These are phyloP conservation scores for Puntigrus tetrazona DNA, from an alignment of 2,113 vertebrate species.

Conservation along the genomic window DNA sequence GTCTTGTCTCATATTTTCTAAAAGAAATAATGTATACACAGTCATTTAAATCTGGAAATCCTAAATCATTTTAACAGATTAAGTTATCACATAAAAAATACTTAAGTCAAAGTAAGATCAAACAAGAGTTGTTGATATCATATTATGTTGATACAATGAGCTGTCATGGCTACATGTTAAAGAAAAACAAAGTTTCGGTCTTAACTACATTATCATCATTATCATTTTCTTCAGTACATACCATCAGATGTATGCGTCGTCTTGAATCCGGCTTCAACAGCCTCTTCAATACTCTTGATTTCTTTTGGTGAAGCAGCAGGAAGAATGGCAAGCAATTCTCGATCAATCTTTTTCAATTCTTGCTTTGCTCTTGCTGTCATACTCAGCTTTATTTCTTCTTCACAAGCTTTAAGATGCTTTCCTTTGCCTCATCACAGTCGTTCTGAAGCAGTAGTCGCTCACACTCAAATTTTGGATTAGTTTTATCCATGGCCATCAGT, in stretches of 20 bases:
- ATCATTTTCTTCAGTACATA: too few species aligned
- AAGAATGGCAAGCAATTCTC: constrained; percentile 54
- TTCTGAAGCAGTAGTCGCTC: too few species aligned
- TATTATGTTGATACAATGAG: too few species aligned
- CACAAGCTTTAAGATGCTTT: constrained; percentile 42
- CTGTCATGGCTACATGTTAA: too few species aligned
- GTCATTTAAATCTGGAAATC: background rate
- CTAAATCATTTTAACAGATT: too few species aligned
- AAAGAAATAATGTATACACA: background rate
- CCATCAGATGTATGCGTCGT: background rate
- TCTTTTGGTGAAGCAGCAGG: constrained; percentile 46
- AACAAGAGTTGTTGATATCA: too few species aligned
- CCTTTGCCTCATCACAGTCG: constrained; percentile 40
- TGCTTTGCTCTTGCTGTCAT: constrained; percentile 40
- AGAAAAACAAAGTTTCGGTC: background rate
- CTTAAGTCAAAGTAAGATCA: too few species aligned
- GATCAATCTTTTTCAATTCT: constrained; percentile 54
- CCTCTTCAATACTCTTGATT: constrained; percentile 20
- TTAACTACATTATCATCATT: background rate
- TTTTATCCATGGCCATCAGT: too few species aligned
- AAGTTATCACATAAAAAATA: too few species aligned
- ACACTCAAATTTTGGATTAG: too few species aligned
- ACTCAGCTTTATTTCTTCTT: constrained; percentile 54
- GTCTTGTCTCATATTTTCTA: background rate
- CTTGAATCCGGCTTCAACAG: constrained; percentile 30